These are phyloP conservation scores for Onychomys leucogaster DNA, from an alignment of 2,797 vertebrate species.

Conservation along the genomic window DNA sequence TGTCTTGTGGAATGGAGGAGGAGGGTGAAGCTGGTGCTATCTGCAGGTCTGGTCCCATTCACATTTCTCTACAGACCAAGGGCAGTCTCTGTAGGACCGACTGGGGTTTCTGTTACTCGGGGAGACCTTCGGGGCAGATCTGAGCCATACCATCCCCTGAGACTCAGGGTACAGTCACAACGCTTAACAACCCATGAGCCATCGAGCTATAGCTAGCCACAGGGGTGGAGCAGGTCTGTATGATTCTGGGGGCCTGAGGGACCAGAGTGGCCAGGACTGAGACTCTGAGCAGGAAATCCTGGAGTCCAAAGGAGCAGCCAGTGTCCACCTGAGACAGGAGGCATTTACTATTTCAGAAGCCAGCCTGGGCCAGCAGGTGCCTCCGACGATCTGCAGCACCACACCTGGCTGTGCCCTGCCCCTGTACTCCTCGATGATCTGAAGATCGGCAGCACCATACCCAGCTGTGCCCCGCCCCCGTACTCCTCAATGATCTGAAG, in stretches of 20 bases:
- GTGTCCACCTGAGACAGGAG: background rate
- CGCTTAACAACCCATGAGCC: background rate
- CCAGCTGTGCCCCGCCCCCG: too few relatives aligned
- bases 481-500: too few relatives aligned
- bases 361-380: background rate
- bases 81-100: accelerated
- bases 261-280: background rate
- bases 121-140: slow-evolving; percentile 23
- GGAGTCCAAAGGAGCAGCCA: background rate
- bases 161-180: background rate
- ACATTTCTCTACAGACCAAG: background rate
- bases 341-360: background rate
- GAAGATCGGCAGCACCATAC: too few relatives aligned
- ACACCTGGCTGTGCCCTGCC: too few relatives aligned
- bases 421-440: too few relatives aligned
- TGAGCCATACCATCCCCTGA: slow-evolving; percentile 37
- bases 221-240: background rate
- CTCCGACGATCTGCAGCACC: too few relatives aligned
- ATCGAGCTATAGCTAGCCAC: background rate
- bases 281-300: background rate
- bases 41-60: background rate
- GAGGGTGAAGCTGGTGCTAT: background rate
- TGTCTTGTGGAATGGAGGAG: background rate
- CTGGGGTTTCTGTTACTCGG: background rate
- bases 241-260: background rate